A percentile compares a stretch with the other conserved stretches of the same genome.
Conservation (phyloP, 2,888 invertebrate species). For the Amphipoea lucens region DNA sequence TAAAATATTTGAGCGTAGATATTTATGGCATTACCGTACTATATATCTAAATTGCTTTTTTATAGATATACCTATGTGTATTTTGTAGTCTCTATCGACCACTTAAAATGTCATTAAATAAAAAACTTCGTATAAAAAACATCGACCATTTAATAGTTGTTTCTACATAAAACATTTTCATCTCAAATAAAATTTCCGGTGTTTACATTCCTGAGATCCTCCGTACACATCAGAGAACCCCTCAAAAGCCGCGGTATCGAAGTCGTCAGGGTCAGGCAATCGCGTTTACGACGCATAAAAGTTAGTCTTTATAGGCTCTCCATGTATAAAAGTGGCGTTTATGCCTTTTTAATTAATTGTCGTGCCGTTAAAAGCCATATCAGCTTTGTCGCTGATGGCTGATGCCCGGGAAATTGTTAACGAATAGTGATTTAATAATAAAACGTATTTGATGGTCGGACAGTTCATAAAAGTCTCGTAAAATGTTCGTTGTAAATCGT, state of each 20-base stretch:
- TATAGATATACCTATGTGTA: neutral
- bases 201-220: conserved; percentile 76
- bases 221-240: conserved; percentile 71
- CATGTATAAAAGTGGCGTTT: conserved; percentile 90
- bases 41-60: neutral
- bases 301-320: conserved; percentile 90
- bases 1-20: conserved; percentile 30
- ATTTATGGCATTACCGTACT: conserved; percentile 14
- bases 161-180: conserved; percentile 11
- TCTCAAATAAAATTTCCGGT: conserved; percentile 67
- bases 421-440: conserved; percentile 88
- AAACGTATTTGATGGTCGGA: conserved; percentile 82
- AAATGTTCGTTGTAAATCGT: conserved; percentile 78
- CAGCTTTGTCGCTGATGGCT: conserved; percentile 85
- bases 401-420: conserved; percentile 87
- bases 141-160: neutral
- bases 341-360: conserved; percentile 90
- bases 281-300: conserved; percentile 90
- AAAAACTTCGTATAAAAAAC: neutral
- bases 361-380: conserved; percentile 88
- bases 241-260: conserved; percentile 78
- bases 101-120: conserved; percentile 24
- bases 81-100: neutral
- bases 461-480: conserved; percentile 86
- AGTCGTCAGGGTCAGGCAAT: conserved; percentile 88